Percentiles rank a stretch among this genome's conserved stretches.
phyloP scores from a whole-genome alignment of 1,140 invertebrate species.

The Pomacea maculata region DNA sequence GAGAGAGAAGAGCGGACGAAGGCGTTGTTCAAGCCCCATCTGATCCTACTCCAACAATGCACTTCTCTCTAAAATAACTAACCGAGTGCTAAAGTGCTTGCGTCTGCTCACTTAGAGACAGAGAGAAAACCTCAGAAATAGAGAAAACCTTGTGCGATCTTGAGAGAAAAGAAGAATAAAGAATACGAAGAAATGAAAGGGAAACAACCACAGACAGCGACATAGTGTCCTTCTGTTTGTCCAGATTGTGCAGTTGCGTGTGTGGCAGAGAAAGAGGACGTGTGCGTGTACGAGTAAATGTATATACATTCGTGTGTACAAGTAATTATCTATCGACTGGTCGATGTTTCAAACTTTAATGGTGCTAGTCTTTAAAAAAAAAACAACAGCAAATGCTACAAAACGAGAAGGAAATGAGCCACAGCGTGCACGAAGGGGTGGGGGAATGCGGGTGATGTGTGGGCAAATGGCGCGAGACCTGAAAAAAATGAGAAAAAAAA shows the following conservation, averaged over 20 bases:
- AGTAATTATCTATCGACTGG: not conserved
- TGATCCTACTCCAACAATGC: too few species aligned
- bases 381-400: not conserved
- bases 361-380: not conserved
- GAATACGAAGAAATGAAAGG: not conserved
- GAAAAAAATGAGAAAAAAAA: too few species aligned
- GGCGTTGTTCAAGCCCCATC: too few species aligned
- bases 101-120: not conserved
- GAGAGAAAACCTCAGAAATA: not conserved
- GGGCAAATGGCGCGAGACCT: not conserved
- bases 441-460: not conserved
- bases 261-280: not conserved
- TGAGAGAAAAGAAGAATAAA: not conserved
- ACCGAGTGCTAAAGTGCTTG: too few species aligned
- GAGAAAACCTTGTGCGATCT: not conserved
- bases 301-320: not conserved
- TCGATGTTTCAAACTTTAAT: not conserved
- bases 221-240: not conserved
- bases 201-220: not conserved
- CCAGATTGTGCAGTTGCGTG: not conserved
- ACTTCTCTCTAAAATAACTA: too few species aligned
- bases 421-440: too few species aligned
- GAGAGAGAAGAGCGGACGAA: too few species aligned
- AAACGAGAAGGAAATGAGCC: not conserved
- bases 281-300: not conserved